Base-by-base conservation (phyloP, 2,888 invertebrate genomes). In the Tetrapedia diversipes region DNA sequence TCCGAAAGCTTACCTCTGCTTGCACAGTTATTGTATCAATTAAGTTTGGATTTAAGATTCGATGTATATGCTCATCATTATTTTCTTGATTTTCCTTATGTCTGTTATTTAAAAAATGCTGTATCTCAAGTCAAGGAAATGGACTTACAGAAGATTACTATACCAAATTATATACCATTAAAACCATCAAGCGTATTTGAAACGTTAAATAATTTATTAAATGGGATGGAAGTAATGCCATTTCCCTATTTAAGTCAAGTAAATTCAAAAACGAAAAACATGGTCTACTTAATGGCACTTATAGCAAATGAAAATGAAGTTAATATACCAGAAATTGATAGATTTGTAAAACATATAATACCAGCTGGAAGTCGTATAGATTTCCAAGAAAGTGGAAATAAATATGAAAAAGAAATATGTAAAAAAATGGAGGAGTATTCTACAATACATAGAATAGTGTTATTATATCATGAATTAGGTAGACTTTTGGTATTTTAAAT, bases 71-170 rank as follows among this genome's bases (percentile, higher is more conserved):
- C 94, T 1, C 94, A 96, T 82, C 96, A 97, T 90, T 98, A 98
- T 90, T 96, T 96, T 93, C 92, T 96, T 80, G 98, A 98, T 92
- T 97, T 95, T 87, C 98, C 98, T 0, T 90, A 92, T 2, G 92
- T 94, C 11, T 94, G 94, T 81, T 88, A 90, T 22, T 85, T 93
- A 59, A 91, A 91, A 8, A 86, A 81, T 11, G 45, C 75, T 14
- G 77, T 90, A 0, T 93, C 94, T 1, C 94, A 95, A 83, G 93
- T 96, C 43, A 92, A 93, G 0, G 93, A 94, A 1, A 91, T 90
- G 0, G 94, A 95, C 79, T 91, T 94, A 45, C 93, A 94, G 66
- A 94, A 94, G 86, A 91, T 96, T 81, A 90, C 91, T 1, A 91
- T 94, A 71, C 96, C 96, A 64, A 92, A 92, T 57, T 95, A 94